Conservation (phyloP, 2,888 invertebrate species). For the Heteromurus nitidus region DNA sequence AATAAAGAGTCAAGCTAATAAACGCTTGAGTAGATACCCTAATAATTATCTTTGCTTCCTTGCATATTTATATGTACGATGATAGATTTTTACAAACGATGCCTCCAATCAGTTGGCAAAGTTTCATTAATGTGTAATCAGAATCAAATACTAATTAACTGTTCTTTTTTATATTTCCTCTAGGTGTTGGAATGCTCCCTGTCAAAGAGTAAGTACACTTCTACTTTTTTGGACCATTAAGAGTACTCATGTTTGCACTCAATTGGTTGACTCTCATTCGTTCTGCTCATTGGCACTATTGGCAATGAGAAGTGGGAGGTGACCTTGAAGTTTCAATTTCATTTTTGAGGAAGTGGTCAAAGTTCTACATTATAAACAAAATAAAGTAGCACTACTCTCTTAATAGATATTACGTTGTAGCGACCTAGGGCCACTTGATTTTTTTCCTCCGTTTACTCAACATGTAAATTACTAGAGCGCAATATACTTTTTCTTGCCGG, state of each 20-base stretch:
- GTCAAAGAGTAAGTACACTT: conserved; percentile 89
- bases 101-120: too few species aligned
- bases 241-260: not conserved
- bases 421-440: too few species aligned
- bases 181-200: conserved; percentile 95
- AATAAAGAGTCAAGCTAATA: too few species aligned
- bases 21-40: too few species aligned
- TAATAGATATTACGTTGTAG: too few species aligned
- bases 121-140: not conserved
- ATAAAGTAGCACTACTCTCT: too few species aligned
- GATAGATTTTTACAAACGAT: too few species aligned
- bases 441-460: not conserved
- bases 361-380: not conserved
- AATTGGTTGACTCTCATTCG: conserved; percentile 5
- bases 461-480: conserved; percentile 25
- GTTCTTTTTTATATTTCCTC: conserved; percentile 51
- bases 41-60: too few species aligned
- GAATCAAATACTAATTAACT: conserved; percentile 12
- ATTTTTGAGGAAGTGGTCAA: conserved; percentile 27
- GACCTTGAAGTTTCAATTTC: conserved; percentile 60
- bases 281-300: not conserved
- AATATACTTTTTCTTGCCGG: not conserved
- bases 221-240: conserved; percentile 3
- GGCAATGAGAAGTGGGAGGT: conserved; percentile 42
- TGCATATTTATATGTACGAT: too few species aligned